Conservation (phyloP, 2,888 invertebrate species). For the Stenoptilia bipunctidactyla region DNA sequence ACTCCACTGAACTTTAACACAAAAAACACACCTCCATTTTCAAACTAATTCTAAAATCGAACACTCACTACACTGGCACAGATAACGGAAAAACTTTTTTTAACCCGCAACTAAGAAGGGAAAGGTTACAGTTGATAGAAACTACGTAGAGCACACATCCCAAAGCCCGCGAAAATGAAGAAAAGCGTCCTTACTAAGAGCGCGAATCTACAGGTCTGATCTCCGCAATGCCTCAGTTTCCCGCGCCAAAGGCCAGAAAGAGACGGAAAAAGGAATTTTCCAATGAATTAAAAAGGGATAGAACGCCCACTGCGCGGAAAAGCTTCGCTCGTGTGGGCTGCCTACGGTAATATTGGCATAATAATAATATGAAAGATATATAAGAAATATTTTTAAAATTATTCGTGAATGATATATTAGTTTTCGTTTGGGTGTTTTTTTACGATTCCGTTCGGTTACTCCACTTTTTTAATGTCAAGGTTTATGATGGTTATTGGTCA, state of each 20-base stretch:
- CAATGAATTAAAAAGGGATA: slow-evolving; percentile 24
- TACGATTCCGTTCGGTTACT: background rate
- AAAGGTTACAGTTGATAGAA: background rate
- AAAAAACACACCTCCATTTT: background rate
- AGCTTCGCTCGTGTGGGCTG: background rate
- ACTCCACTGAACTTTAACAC: background rate
- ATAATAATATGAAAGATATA: background rate
- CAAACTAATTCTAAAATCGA: background rate
- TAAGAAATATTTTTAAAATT: background rate
- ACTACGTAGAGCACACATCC: background rate
- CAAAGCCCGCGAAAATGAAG: slow-evolving; percentile 18
- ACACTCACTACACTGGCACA: background rate
- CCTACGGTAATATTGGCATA: background rate
- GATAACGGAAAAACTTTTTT: too few relatives aligned
- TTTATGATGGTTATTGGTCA: too few relatives aligned
- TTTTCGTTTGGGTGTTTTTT: background rate
- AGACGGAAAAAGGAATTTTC: slow-evolving; percentile 19
- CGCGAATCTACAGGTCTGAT: slow-evolving; percentile 61
- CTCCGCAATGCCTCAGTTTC: slow-evolving; percentile 42
- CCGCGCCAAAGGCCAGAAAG: slow-evolving; percentile 33
- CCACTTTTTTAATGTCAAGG: background rate
- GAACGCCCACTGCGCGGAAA: slow-evolving; percentile 14
- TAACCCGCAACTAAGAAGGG: slow-evolving; percentile 31
- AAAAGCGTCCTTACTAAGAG: slow-evolving; percentile 39
- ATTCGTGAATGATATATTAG: background rate